Base-by-base conservation (phyloP, 2,797 vertebrate genomes). In the Sarcoramphus papa region DNA sequence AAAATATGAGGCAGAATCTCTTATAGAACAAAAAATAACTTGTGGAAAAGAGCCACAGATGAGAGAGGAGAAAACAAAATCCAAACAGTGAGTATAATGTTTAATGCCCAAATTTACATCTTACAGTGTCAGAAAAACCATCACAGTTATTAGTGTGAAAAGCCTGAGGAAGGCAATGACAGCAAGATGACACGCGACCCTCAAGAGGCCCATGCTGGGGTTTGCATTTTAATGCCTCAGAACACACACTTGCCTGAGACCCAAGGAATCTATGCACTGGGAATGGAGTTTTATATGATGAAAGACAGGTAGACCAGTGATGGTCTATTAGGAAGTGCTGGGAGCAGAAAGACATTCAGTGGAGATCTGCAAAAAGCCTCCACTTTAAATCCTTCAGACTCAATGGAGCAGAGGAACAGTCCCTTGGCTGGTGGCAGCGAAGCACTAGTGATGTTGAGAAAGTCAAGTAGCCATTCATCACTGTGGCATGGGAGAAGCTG, bases 391-490 rank as follows among this genome's bases (percentile, higher is more conserved):
- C 40, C 82, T 78, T 86, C 77, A 57, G 53, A 75, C 31, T 88
- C 82, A 85, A 33, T 47, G 79, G n/a, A 78, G 78, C 41, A 87
- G 59, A 81, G 79, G 76, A 83, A 64, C 12, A 56, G 60, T 50
- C 68, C 57, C 27, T 90, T 92, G 76, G 53, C 57, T 88, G 37
- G 53, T 90, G 74, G 56, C 59, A 89, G 81, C 50, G 67, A 85
- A 92, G 73, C 48, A 51, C 28, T 88, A 72, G 54, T 2, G 5
- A n/a, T 76, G 40, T 4, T 78, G 57, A 70, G 78, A 74, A 93
- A 93, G 85, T 91, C 74, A 95, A 96, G 93, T 17, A 80, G 69
- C 41, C 53, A 62, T 93, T 95, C 93, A 95, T 75, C 85, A 85
- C 43, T 13, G 8, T 72, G 72, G 64, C 76, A 77, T 62, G 35